Evolutionary conservation across 2,113 vertebrate genomes (phyloP).

Genomic region (Vulpes vulpes): DNA sequence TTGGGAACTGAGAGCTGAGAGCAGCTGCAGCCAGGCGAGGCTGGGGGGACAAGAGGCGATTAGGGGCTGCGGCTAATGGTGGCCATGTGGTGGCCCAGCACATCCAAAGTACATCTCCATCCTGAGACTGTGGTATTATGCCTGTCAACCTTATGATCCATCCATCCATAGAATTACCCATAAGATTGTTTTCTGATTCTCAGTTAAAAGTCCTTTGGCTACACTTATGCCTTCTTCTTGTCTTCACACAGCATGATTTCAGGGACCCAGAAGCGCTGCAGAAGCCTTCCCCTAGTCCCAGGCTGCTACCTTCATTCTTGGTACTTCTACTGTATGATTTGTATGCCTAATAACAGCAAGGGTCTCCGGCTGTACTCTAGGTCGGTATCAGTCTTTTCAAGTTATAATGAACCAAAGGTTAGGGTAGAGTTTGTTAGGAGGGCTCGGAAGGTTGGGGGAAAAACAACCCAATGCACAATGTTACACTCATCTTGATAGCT

Average conservation of each 20-base stretch:
- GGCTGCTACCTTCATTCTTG: neutral
- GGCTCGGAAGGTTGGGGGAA: neutral
- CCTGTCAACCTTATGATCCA: neutral
- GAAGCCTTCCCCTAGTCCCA: rapidly evolving
- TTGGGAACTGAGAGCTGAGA: neutral
- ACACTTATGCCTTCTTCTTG: neutral
- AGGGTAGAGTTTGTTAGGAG: neutral
- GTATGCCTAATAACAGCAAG: neutral
- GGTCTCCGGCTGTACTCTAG: neutral
- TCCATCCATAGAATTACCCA: neutral
- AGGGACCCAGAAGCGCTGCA: neutral
- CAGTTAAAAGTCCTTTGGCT: conserved; percentile 15
- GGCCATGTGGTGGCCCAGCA: neutral
- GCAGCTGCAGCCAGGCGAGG: too few species aligned
- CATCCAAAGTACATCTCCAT: neutral
- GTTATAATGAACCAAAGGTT: neutral
- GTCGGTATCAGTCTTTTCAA: neutral
- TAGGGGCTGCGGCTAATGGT: neutral
- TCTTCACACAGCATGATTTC: neutral
- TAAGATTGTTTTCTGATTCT: neutral
- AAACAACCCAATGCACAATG: neutral
- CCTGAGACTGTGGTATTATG: neutral
- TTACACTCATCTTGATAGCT: neutral
- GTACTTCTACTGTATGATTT: neutral
- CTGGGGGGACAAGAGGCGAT: neutral